phyloP scores from a whole-genome alignment of 1,140 invertebrate genomes.

The Lasioglossum albipes region DNA sequence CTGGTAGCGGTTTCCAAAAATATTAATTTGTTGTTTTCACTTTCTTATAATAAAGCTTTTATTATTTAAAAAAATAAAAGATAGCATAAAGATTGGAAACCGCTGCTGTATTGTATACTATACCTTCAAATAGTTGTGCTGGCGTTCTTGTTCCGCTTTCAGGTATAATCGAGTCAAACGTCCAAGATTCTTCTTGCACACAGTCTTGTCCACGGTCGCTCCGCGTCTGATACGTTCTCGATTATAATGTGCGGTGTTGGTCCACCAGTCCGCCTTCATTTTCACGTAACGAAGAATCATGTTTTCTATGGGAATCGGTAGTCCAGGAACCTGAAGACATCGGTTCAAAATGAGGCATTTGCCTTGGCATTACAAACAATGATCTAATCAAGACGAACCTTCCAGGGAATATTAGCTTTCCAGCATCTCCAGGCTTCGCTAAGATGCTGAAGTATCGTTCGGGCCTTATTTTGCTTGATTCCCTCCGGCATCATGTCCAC shows the following conservation, averaged over 20 bases:
- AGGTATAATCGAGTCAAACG: constrained; percentile 97
- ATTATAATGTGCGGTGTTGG: constrained; percentile 99
- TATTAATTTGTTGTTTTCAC: no score
- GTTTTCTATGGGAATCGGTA: constrained; percentile 99
- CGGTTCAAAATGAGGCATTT: constrained; percentile 63
- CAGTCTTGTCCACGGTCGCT: constrained; percentile 99
- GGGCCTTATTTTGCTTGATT: constrained; percentile 99
- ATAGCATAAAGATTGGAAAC: no score
- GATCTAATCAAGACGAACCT: constrained; percentile 81
- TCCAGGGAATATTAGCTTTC: constrained; percentile 99
- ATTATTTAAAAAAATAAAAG: no score
- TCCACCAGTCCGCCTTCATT: constrained; percentile 99
- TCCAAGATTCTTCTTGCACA: constrained; percentile 99
- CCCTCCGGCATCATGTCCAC: constrained; percentile 99
- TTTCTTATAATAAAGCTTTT: no score
- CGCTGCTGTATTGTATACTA: not conserved
- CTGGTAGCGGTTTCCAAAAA: no score
- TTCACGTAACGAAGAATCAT: constrained; percentile 99
- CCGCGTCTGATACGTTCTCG: constrained; percentile 96
- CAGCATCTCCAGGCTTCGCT: constrained; percentile 99
- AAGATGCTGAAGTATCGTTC: constrained; percentile 98
- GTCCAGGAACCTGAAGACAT: constrained; percentile 87
- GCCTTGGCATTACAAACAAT: constrained; percentile 78
- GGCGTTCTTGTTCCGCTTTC: constrained; percentile 99
- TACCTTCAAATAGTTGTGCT: constrained; percentile 97